Percentiles rank a stretch among this genome's conserved stretches.
These are phyloP conservation scores for Trisateles emortualis DNA, from an alignment of 2,888 invertebrate species.

Conservation along the genomic window DNA sequence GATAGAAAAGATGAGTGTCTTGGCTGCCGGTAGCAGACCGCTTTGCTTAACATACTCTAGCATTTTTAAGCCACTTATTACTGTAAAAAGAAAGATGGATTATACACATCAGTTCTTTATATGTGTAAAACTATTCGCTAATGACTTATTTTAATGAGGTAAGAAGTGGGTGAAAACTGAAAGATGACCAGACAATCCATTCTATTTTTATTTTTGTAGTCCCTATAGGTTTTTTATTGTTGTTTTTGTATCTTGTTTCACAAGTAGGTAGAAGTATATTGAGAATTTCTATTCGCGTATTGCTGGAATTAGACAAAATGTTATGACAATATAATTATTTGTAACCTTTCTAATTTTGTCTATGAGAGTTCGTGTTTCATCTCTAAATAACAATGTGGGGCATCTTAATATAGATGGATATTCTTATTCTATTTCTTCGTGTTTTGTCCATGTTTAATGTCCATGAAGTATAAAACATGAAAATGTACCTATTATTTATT, in stretches of 20 bases:
- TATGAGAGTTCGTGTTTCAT: not conserved
- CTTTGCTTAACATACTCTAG: too few relatives aligned
- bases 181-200: not conserved
- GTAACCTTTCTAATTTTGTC: constrained; percentile 10
- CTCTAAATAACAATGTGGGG: not conserved
- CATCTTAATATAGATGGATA: not conserved
- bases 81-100: too few relatives aligned
- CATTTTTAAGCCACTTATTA: too few relatives aligned
- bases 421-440: not conserved
- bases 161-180: not conserved
- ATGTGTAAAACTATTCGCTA: not conserved
- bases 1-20: too few relatives aligned
- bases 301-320: not conserved
- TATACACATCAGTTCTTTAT: not conserved
- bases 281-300: not conserved
- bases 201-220: not conserved
- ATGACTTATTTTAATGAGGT: not conserved
- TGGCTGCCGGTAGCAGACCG: too few relatives aligned
- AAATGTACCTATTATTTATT: too few relatives aligned
- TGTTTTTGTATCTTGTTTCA: not conserved
- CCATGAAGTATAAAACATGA: too few relatives aligned
- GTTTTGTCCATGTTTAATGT: not conserved
- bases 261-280: not conserved
- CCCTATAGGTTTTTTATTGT: not conserved
- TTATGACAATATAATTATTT: constrained; percentile 4